These are phyloP conservation scores for Epizoanthus scotinus DNA, from an alignment of 92 coral and sea anemone genomes.

Conservation along the genomic window DNA sequence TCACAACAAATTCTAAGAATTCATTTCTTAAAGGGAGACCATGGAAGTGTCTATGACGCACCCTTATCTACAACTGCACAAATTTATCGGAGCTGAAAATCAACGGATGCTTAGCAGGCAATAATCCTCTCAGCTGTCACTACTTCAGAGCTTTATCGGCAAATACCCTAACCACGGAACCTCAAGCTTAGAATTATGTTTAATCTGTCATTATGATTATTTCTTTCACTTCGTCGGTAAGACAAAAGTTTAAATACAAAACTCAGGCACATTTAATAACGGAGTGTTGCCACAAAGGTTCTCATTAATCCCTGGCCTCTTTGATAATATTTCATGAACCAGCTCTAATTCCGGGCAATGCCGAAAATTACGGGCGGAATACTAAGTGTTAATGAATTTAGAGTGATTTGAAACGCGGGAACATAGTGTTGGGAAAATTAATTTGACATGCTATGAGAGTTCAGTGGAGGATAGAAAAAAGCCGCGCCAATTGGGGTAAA, in stretches of 20 bases:
- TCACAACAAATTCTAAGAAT: too few species aligned
- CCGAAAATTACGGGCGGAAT: conserved; percentile 7
- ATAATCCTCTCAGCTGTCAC: conserved; percentile 1
- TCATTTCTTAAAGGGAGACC: too few species aligned
- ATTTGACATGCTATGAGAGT: conserved; percentile 24
- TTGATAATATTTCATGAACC: conserved; percentile 18
- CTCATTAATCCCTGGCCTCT: neutral
- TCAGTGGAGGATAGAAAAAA: conserved; percentile 10
- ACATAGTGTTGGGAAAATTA: conserved; percentile 18
- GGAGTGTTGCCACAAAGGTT: neutral
- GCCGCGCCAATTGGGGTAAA: conserved; percentile 33
- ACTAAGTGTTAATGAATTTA: conserved; percentile 17
- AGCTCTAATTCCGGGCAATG: neutral
- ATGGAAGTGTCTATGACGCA: too few species aligned
- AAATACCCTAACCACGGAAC: conserved; percentile 29
- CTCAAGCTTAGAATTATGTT: neutral
- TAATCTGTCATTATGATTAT: neutral
- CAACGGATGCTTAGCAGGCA: neutral
- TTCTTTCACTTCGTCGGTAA: conserved; percentile 2
- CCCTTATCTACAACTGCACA: too few species aligned
- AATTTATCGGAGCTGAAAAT: conserved; percentile 18
- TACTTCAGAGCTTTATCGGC: neutral
- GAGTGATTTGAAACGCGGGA: conserved; percentile 23
- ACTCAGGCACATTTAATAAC: conserved; percentile 14
- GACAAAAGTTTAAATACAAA: neutral